These are phyloP conservation scores for Sinocyclocheilus grahami DNA, from an alignment of 2,113 vertebrate genomes.

Conservation along the genomic window DNA sequence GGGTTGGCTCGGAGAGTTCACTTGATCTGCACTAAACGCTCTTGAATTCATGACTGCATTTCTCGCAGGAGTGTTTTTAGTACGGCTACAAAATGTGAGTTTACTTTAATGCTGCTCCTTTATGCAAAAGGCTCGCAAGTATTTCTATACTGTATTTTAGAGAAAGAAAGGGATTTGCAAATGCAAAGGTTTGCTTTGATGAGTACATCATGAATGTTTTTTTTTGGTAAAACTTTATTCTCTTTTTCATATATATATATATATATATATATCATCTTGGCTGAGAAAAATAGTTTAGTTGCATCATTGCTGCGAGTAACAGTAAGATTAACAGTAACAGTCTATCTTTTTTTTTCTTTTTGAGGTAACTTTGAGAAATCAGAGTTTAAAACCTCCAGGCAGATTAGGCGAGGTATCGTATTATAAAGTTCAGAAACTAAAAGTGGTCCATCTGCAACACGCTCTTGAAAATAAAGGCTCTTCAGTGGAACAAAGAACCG, in stretches of 20 bases:
- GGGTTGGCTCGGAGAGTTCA: not conserved
- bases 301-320: not conserved
- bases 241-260: not conserved
- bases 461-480: not conserved
- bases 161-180: not conserved
- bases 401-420: not conserved
- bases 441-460: not conserved
- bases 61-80: conserved; percentile 39
- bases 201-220: conserved; percentile 10
- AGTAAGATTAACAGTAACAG: conserved; percentile 1
- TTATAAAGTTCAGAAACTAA: too few relatives aligned
- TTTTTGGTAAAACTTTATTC: not conserved
- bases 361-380: not conserved
- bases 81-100: conserved; percentile 58
- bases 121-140: not conserved
- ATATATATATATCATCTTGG: not conserved
- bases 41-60: not conserved
- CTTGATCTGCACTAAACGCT: not conserved
- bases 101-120: conserved; percentile 50
- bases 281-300: not conserved
- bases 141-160: conserved; percentile 24
- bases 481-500: too few relatives aligned
- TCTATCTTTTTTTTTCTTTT: not conserved
- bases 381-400: too few relatives aligned
- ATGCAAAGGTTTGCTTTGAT: not conserved